A percentile compares a stretch with the other conserved stretches of the same genome.
phyloP scores from a whole-genome alignment of 2,888 invertebrate species.

The Endotricha flammealis region DNA sequence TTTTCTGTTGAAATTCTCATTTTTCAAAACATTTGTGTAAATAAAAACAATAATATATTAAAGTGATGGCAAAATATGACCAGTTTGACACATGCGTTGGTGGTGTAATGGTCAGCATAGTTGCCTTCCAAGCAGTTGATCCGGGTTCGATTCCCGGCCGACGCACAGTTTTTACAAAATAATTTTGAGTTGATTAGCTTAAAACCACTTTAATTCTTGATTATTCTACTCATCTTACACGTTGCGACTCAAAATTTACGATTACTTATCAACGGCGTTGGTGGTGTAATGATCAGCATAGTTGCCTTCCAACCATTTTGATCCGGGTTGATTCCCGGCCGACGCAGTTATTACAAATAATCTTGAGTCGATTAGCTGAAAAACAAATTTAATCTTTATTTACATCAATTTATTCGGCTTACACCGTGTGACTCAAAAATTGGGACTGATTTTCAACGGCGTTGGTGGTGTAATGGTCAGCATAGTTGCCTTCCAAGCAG shows the following conservation, averaged over 20 bases:
- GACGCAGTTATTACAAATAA: too few relatives aligned
- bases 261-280: background rate
- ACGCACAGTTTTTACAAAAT: conserved; percentile 49
- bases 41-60: background rate
- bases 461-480: conserved; percentile 79
- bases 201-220: too few relatives aligned
- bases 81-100: conserved; percentile 37
- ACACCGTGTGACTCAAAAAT: too few relatives aligned
- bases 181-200: background rate
- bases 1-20: too few relatives aligned
- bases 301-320: conserved; percentile 60
- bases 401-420: too few relatives aligned
- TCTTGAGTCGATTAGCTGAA: too few relatives aligned
- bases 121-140: conserved; percentile 79
- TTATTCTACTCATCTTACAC: too few relatives aligned
- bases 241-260: too few relatives aligned
- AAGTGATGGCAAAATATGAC: background rate
- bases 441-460: conserved; percentile 35
- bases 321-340: conserved; percentile 44
- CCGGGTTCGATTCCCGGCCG: conserved; percentile 78
- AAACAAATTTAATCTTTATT: too few relatives aligned
- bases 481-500: conserved; percentile 79
- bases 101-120: conserved; percentile 65
- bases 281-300: conserved; percentile 17
- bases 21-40: background rate